Conservation (phyloP, 2,888 invertebrate genomes). For the Apamea crenata region DNA sequence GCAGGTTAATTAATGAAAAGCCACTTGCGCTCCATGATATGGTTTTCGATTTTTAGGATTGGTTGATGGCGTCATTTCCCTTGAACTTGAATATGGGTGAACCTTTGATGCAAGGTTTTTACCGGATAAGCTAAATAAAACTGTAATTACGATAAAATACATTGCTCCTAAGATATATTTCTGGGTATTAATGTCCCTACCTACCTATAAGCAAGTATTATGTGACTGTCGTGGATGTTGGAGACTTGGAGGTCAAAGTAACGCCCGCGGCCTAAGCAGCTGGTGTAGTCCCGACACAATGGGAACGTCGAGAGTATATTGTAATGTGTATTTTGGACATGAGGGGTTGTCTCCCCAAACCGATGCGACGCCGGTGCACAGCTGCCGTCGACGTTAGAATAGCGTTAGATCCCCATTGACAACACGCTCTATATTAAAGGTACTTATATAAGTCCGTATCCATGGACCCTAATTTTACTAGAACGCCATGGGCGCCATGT, state of each 20-base stretch:
- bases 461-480: not conserved
- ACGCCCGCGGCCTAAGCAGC: slow-evolving; percentile 67
- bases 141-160: not conserved
- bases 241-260: slow-evolving; percentile 58
- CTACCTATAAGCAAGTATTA: not conserved
- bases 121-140: not conserved
- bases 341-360: slow-evolving; percentile 76
- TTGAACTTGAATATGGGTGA: not conserved
- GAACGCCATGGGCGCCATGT: not conserved
- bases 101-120: not conserved
- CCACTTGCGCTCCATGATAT: not conserved
- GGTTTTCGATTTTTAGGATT: not conserved
- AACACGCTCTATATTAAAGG: slow-evolving; percentile 14
- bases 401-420: slow-evolving; percentile 69
- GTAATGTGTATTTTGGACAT: slow-evolving; percentile 75
- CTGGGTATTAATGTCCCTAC: not conserved
- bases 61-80: not conserved
- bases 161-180: not conserved
- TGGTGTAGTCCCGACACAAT: slow-evolving; percentile 74
- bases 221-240: slow-evolving; percentile 11
- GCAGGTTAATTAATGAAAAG: not conserved
- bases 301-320: slow-evolving; percentile 70
- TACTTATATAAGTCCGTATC: not conserved
- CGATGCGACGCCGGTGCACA: slow-evolving; percentile 65
- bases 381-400: slow-evolving; percentile 75